phyloP scores from a whole-genome alignment of 1,140 invertebrate genomes.

The Chironomus tepperi region DNA sequence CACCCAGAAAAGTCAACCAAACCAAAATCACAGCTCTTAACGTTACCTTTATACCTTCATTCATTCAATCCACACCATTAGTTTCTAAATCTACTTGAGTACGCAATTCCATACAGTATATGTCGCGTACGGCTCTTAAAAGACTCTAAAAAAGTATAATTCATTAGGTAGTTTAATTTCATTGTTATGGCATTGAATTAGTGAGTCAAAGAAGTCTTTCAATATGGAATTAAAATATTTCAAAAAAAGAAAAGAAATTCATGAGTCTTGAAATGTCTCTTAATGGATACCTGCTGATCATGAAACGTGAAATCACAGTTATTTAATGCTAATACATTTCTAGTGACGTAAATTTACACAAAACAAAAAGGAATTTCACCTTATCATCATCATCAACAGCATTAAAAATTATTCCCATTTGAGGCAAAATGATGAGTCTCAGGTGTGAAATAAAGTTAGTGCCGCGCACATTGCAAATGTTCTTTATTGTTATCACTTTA shows the following conservation, averaged over 20 bases:
- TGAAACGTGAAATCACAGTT: neutral
- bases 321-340: neutral
- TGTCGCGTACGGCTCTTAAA: neutral
- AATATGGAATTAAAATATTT: too few relatives aligned
- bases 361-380: too few relatives aligned
- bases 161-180: slow-evolving; percentile 14
- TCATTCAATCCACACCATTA: neutral
- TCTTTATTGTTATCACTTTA: too few relatives aligned
- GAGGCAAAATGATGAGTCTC: neutral
- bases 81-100: neutral
- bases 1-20: too few relatives aligned
- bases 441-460: neutral
- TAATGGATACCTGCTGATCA: slow-evolving; percentile 7
- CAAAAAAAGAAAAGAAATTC: neutral
- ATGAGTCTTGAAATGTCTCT: neutral
- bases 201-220: neutral
- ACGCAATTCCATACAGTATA: neutral
- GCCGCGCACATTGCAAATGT: too few relatives aligned
- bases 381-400: neutral
- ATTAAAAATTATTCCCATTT: neutral
- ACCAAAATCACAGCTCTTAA: too few relatives aligned
- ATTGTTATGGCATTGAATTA: slow-evolving; percentile 13
- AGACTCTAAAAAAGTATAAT: neutral
- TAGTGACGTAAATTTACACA: too few relatives aligned
- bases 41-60: neutral